Conservation (phyloP, 2,797 vertebrate genomes). For the Lutjanus argentimaculatus region DNA sequence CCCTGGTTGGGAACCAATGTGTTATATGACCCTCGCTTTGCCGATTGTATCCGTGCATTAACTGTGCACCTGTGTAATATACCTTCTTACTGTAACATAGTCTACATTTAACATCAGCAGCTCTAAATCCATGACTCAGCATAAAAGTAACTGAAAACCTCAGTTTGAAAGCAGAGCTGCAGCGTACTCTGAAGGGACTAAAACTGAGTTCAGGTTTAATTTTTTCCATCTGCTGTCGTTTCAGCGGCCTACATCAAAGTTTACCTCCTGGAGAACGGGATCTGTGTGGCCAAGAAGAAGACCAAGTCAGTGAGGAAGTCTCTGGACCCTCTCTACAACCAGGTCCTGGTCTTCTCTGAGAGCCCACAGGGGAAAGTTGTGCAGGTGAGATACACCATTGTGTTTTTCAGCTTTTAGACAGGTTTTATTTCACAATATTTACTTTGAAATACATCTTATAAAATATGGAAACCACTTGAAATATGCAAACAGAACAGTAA, state of each 20-base stretch:
- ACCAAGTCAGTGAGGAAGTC: constrained; percentile 97
- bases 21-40: too few species aligned
- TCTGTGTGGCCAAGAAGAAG: constrained; percentile 98
- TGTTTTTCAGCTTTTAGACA: not conserved
- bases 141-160: not conserved
- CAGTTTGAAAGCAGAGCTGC: not conserved
- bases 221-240: constrained; percentile 44
- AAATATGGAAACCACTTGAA: not conserved
- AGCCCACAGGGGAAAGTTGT: constrained; percentile 97
- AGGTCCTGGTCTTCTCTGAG: constrained; percentile 96
- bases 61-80: too few species aligned
- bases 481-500: not conserved
- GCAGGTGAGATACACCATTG: constrained; percentile 86
- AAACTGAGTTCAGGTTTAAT: not conserved
- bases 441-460: not conserved
- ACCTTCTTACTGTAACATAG: too few species aligned
- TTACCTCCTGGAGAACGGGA: constrained; percentile 95
- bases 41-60: too few species aligned
- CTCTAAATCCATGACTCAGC: not conserved
- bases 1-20: too few species aligned
- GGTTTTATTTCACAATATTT: not conserved
- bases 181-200: not conserved
- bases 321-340: constrained; percentile 97
- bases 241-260: constrained; percentile 98
- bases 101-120: too few species aligned